phyloP scores from a whole-genome alignment of 2,888 invertebrate genomes.

The Drosophila tripunctata region DNA sequence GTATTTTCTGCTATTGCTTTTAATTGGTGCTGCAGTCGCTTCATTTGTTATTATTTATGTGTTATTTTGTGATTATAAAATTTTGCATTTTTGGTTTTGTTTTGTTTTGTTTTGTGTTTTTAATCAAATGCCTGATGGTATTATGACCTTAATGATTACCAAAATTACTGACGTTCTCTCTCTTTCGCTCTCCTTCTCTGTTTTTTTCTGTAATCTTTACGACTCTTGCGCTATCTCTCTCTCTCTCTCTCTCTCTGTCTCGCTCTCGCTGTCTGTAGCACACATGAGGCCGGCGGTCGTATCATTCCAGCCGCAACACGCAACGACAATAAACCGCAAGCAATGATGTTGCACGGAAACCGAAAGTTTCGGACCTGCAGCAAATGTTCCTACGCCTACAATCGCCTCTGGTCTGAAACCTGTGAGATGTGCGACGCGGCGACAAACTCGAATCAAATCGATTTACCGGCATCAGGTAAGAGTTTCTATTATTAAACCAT shows the following conservation, averaged over 20 bases:
- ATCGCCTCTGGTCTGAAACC: conserved; percentile 90
- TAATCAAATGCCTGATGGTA: conserved; percentile 9
- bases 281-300: conserved; percentile 37
- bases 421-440: conserved; percentile 91
- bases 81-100: neutral
- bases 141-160: neutral
- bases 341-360: conserved; percentile 55
- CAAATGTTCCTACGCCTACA: conserved; percentile 95
- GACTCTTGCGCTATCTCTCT: neutral
- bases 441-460: conserved; percentile 28
- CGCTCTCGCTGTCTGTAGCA: conserved; percentile 25
- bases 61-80: neutral
- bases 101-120: too few relatives aligned
- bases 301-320: conserved; percentile 52
- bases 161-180: neutral
- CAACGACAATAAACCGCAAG: conserved; percentile 81
- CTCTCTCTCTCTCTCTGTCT: neutral
- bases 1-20: conserved; percentile 4
- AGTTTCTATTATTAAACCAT: too few relatives aligned
- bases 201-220: neutral
- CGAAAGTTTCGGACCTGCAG: conserved; percentile 93
- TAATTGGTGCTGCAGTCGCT: conserved; percentile 8
- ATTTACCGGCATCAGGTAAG: conserved; percentile 40
- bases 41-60: conserved; percentile 15
- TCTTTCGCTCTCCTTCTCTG: neutral